Evolutionary conservation across 2,113 vertebrate species (phyloP).

Genomic region (Willisornis vidua): DNA sequence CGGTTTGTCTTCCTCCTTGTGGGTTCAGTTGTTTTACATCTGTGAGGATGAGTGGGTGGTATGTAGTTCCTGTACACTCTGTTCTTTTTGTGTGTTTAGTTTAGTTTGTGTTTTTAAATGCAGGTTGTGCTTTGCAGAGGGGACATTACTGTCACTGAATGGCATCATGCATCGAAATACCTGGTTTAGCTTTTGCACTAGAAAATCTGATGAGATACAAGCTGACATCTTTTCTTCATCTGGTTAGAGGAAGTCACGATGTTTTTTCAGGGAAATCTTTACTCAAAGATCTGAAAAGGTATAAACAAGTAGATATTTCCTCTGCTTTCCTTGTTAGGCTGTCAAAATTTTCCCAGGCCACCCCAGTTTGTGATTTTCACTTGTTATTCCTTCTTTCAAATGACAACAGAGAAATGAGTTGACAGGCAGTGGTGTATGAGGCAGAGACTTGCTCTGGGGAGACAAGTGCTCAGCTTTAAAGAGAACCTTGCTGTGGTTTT

Average conservation of each 20-base stretch:
- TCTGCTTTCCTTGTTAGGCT: slow-evolving; percentile 15
- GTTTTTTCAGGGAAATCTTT: slow-evolving; percentile 16
- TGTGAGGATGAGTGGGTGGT: slow-evolving; percentile 17
- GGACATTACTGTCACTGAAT: neutral
- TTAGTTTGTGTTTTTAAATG: slow-evolving; percentile 9
- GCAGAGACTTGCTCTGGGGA: neutral
- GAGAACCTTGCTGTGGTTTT: neutral
- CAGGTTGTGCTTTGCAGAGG: neutral
- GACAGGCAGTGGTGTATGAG: neutral
- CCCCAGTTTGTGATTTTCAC: slow-evolving; percentile 1
- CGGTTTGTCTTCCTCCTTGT: neutral
- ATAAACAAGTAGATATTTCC: slow-evolving; percentile 25
- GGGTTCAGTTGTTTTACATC: slow-evolving; percentile 20
- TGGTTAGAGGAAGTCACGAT: neutral
- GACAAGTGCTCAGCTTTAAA: neutral
- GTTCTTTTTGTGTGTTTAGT: slow-evolving; percentile 11
- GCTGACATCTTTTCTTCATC: slow-evolving; percentile 15
- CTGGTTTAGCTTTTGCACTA: neutral
- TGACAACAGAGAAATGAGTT: slow-evolving; percentile 8
- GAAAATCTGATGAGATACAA: slow-evolving; percentile 9
- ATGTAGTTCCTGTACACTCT: neutral
- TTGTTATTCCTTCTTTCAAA: neutral
- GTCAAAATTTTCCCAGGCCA: slow-evolving; percentile 8
- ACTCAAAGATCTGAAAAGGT: neutral
- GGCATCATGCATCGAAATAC: slow-evolving; percentile 12